Base-by-base conservation (phyloP, 1,140 invertebrate species). In the Pararge aegeria region DNA sequence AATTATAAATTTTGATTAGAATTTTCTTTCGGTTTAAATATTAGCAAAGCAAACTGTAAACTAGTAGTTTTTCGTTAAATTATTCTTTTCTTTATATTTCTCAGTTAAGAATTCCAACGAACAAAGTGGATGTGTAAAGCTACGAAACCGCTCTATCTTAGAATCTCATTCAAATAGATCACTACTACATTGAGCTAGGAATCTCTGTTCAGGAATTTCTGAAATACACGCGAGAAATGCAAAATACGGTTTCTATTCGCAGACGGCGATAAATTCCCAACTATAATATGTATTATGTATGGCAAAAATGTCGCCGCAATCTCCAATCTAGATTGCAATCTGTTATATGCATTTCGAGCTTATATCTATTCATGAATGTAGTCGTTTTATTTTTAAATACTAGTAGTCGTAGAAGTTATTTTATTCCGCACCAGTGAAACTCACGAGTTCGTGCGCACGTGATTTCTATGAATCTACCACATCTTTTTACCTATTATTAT, bases 201-300 rank as follows among this genome's bases (percentile, higher is more conserved):
- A 49, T 49, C 46, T 29, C 13, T 49, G 46, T 49, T 49, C 21
- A 27, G 20, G 46, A 49, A 49, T 49, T 16, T 27, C n/a, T 29
- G 21, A 49, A 49, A 49, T 49, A 49, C 46, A 49, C 21, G 46
- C 46, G 20, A 49, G 20, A 49, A 49, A 49, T 49, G 46, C 24
- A 49, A 49, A 49, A 49, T 49, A 49, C 46, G 5, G n/a, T 29
- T 34, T 13, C 24, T 24, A 49, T 49, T 49, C 46, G 27, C 46
- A 49, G 46, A 49, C 46, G 46, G 46, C 46, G 24, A 49, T 49
- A 49, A 49, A 49, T 49, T 49, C 9, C 21, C 20, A 6, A 16
- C 20, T 27, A 49, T 49, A 49, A 29, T 29, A 49, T 24, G 24
- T 49, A 49, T 49, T 49, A 29, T 49, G 24, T 27, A 49, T 49